phyloP scores from a whole-genome alignment of 2,797 vertebrate genomes.

The Typhlichthys subterraneus region DNA sequence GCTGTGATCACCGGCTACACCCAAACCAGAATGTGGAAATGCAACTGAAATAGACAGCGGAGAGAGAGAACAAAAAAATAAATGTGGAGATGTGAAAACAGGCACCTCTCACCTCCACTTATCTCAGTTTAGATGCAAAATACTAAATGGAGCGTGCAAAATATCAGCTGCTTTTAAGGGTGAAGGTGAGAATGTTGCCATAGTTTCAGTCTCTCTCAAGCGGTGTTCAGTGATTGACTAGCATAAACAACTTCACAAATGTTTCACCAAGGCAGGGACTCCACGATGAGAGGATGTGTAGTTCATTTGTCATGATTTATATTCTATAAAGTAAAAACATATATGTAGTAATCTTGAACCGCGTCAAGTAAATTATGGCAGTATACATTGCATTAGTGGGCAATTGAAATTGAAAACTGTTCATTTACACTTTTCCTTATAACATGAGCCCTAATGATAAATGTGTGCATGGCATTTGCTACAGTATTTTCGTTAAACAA shows the following conservation, averaged over 20 bases:
- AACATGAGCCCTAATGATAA: too few relatives aligned
- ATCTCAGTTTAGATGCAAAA: slow-evolving; percentile 35
- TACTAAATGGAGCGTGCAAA: slow-evolving; percentile 41
- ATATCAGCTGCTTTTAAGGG: slow-evolving; percentile 44
- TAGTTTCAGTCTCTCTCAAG: slow-evolving; percentile 71
- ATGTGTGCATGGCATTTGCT: too few relatives aligned
- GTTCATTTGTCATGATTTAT: slow-evolving; percentile 34
- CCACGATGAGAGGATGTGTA: slow-evolving; percentile 21
- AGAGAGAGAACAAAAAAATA: slow-evolving; percentile 37
- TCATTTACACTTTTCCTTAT: too few relatives aligned
- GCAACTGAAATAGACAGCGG: slow-evolving; percentile 24
- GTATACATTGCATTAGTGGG: too few relatives aligned
- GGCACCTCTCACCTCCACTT: slow-evolving; percentile 52
- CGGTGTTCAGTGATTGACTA: slow-evolving; percentile 66
- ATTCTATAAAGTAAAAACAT: slow-evolving; percentile 14
- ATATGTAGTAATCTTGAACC: slow-evolving; percentile 16
- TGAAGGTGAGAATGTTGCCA: slow-evolving; percentile 60
- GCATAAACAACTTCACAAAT: slow-evolving; percentile 65
- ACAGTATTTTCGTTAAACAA: neutral
- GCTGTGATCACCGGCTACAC: slow-evolving; percentile 77
- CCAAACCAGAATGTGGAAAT: slow-evolving; percentile 42
- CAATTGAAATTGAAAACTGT: too few relatives aligned
- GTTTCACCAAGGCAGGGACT: slow-evolving; percentile 40
- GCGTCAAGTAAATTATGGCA: slow-evolving; percentile 8
- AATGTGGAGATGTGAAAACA: slow-evolving; percentile 73